A percentile compares a stretch with the other conserved stretches of the same genome.
Evolutionary conservation across 2,113 vertebrate species (phyloP).

Genomic region (Phaethon lepturus): DNA sequence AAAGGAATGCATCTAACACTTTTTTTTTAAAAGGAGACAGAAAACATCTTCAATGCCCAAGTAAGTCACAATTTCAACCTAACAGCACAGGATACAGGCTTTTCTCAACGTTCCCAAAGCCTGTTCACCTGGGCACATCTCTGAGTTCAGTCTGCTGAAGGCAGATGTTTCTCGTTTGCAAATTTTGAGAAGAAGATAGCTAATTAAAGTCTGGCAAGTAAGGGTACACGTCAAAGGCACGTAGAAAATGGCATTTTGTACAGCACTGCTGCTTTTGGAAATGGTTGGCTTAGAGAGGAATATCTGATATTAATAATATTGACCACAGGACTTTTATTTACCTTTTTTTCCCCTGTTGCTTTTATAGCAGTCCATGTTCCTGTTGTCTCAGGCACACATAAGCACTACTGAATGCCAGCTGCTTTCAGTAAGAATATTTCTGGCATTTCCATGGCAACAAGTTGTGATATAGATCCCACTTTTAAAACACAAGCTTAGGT

Average conservation of each 20-base stretch:
- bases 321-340: slow-evolving; percentile 21
- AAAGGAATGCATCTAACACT: not conserved
- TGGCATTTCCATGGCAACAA: slow-evolving; percentile 33
- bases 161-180: not conserved
- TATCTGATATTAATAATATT: slow-evolving; percentile 33
- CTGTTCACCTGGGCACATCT: not conserved
- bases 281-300: not conserved
- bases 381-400: slow-evolving; percentile 19
- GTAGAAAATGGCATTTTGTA: slow-evolving; percentile 6
- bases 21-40: not conserved
- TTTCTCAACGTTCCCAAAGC: not conserved
- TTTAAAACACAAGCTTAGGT: not conserved
- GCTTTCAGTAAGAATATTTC: slow-evolving; percentile 52
- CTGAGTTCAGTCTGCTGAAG: not conserved
- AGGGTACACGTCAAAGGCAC: not conserved
- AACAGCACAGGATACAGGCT: not conserved
- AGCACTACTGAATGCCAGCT: slow-evolving; percentile 8
- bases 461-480: slow-evolving; percentile 18
- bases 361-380: slow-evolving; percentile 11
- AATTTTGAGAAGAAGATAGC: not conserved
- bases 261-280: not conserved
- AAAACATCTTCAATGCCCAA: not conserved
- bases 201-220: not conserved
- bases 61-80: not conserved
- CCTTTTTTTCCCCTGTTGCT: not conserved